Base-by-base conservation (phyloP, 2,888 invertebrate genomes). In the Thera obeliscata region DNA sequence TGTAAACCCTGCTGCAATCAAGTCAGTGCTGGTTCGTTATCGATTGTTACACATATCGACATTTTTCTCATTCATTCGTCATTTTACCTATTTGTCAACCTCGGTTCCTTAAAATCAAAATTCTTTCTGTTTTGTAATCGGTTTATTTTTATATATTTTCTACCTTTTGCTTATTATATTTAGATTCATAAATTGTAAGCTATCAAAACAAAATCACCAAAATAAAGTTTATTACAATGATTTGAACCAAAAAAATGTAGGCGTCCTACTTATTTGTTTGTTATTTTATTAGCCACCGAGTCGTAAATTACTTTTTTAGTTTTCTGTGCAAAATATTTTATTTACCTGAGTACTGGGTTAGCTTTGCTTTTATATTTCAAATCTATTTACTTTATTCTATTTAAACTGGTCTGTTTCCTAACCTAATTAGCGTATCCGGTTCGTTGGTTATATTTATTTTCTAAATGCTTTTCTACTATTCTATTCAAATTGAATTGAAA, bases 1-100 rank as follows among this genome's bases (percentile, higher is more conserved):
- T 88, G 88, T 91, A 88, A 88, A 86, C 86, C 85, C 77, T 79
- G 81, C 82, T 84, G 84, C 86, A 85, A 81, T 83, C 81, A 77
- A 77, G 76, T 75, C 85, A 86, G 88, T 77, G 85, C 71, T 78
- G 78, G 78, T 69, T 70, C 61, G 48, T 8, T 78, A 71, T 80
- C 81, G 80, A 79, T 67, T 73, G 67, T 76, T 75, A 68, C 48
- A 59, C 38, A 56, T 54, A 63, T 69, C 69, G 69, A 69, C 66
- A 41, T 50, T 56, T 38, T 6, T n/a, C n/a, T n/a, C n/a, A 22
- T 22, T 1, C 22, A 1, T 22, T 22, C 22, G 22, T 22, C 0
- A 22, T 22, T 22, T 22, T 22, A 22, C 22, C 22, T 22, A 22
- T 22, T 22, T 22, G 22, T 22, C 0, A 22, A 22, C 22, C 0